Conservation (phyloP, 2,888 invertebrate species). For the Tiphia femorata region DNA sequence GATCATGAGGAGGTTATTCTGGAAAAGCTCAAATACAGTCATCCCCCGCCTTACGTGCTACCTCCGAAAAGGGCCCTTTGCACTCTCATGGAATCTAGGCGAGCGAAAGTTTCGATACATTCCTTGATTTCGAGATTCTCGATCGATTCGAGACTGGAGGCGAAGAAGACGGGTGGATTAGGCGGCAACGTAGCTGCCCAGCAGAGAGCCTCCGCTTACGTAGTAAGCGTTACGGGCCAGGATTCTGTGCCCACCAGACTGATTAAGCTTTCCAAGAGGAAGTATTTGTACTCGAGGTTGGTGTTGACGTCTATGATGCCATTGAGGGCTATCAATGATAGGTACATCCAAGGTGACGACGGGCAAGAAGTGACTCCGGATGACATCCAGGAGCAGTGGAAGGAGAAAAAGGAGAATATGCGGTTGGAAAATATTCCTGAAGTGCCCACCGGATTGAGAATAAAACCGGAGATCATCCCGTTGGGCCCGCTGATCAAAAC, state of each 20-base stretch:
- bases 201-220: conserved; percentile 12
- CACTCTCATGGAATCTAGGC: conserved; percentile 57
- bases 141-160: conserved; percentile 58
- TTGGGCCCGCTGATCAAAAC: conserved; percentile 61
- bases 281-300: conserved; percentile 56
- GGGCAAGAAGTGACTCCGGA: no score
- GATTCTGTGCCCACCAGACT: conserved; percentile 41
- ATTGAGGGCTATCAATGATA: conserved; percentile 59
- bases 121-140: conserved; percentile 65
- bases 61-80: conserved; percentile 54
- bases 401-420: neutral
- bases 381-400: accelerated
- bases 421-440: conserved; percentile 35
- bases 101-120: conserved; percentile 57
- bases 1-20: conserved; percentile 29
- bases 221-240: neutral
- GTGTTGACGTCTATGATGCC: conserved; percentile 56
- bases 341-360: conserved; percentile 29
- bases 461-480: conserved; percentile 54
- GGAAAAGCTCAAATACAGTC: conserved; percentile 57
- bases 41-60: conserved; percentile 58
- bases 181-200: neutral
- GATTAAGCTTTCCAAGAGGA: conserved; percentile 58
- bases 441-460: conserved; percentile 34
- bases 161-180: conserved; percentile 49